These are phyloP conservation scores for Paracanthobrama guichenoti DNA, from an alignment of 2,113 vertebrate species.

Conservation along the genomic window DNA sequence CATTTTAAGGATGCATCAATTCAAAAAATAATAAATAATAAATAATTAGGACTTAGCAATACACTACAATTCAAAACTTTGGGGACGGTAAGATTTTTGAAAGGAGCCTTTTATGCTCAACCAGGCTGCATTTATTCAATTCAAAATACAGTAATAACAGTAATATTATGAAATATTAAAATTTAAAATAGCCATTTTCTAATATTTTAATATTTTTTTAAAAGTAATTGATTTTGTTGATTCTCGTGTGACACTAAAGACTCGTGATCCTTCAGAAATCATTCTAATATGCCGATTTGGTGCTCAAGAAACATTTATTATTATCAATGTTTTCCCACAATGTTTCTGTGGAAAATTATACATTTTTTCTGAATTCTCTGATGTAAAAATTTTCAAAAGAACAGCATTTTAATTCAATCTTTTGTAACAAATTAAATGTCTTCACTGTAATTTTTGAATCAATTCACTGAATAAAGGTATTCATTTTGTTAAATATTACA, in stretches of 20 bases:
- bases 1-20: constrained; percentile 36
- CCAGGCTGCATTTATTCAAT: neutral
- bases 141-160: neutral
- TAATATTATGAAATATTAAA: neutral
- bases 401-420: too few relatives aligned
- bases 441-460: too few relatives aligned
- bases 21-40: neutral
- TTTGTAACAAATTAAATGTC: too few relatives aligned
- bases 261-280: too few relatives aligned
- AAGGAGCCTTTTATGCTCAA: neutral
- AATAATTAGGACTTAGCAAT: too few relatives aligned
- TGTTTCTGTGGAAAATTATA: too few relatives aligned
- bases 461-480: too few relatives aligned
- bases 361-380: too few relatives aligned
- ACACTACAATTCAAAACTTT: neutral
- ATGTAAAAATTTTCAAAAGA: too few relatives aligned
- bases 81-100: neutral
- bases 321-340: too few relatives aligned
- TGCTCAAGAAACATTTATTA: too few relatives aligned
- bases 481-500: neutral
- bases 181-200: neutral
- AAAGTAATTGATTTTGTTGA: neutral
- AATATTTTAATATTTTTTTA: neutral
- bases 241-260: neutral
- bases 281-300: too few relatives aligned